These are phyloP conservation scores for Grus americana DNA, from an alignment of 2,113 vertebrate species.

Conservation along the genomic window DNA sequence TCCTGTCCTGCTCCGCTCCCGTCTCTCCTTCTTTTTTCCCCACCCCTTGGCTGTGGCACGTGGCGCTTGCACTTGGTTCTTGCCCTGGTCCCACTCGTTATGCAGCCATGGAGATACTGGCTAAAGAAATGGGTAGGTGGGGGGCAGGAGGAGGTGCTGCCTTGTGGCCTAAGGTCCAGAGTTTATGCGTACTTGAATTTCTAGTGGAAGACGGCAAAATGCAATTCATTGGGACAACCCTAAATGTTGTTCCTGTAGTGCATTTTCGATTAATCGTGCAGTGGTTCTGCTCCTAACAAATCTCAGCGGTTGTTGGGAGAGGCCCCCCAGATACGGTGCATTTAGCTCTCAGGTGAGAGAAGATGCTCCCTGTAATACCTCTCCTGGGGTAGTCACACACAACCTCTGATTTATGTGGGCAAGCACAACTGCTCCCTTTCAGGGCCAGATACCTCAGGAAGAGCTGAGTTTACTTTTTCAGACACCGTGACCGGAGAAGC, in stretches of 20 bases:
- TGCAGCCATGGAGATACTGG: neutral
- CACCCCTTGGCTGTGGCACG: neutral
- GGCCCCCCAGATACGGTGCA: neutral
- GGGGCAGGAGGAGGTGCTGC: neutral
- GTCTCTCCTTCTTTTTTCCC: accelerated
- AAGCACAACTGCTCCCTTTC: neutral
- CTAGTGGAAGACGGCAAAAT: neutral
- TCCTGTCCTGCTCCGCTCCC: neutral
- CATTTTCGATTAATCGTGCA: neutral
- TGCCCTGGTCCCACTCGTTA: accelerated
- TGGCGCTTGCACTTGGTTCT: neutral
- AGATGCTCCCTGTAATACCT: neutral
- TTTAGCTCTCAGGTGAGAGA: neutral
- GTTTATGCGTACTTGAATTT: neutral
- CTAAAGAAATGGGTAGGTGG: neutral
- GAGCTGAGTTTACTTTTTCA: neutral
- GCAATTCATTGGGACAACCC: neutral
- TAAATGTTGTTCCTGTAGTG: neutral
- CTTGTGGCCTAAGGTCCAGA: neutral
- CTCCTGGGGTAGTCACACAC: neutral
- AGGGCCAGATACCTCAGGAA: neutral
- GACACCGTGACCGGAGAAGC: neutral
- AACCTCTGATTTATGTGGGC: neutral
- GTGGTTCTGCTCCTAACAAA: neutral
- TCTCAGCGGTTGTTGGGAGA: neutral